Evolutionary conservation across 2,797 vertebrate species (phyloP), one percentile per base, ranked within the genome.

Genomic region (Mormyrops attenuatus): DNA sequence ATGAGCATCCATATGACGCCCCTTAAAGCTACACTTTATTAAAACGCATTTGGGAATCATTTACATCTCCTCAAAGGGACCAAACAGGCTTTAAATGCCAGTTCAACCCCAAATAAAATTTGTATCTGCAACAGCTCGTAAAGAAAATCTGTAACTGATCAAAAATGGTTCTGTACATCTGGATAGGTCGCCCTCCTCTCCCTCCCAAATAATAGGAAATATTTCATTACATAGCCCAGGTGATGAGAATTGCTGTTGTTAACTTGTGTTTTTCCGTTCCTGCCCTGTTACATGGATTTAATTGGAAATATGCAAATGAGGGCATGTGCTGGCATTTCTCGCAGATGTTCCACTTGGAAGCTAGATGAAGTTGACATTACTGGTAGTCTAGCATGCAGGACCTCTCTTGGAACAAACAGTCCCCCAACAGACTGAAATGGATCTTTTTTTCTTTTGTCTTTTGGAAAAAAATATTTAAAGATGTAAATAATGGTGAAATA

Each of bases 221-320:
- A 77, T 88, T 85, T 89, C 60, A 90, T 87, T 90, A 90, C 88
- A 52, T 26, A 30, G 90, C 55, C 38, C 88, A 85, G 90, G n/a
- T 90, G 90, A 90, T 52, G 44, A 73, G 82, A 90, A 88, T 73
- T 47, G 63, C 86, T 90, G 90, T 86, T 87, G 88, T 90, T 84
- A 88, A 84, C 85, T 90, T 63, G 60, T 73, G 66, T 89, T 90
- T 82, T 89, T 73, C 90, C 63, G 15, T 87, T 60, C 88, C 66
- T 87, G 60, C 88, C 84, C 88, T 87, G 90, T 69, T 77, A 89
- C 85, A 88, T 88, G 86, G 88, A 90, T 89, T 90, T 90, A 90
- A 90, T 89, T 90, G 90, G 66, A 90, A 89, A 90, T 90, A 89
- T 90, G 90, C 90, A 90, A 90, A 90, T 90, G 44, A 66, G 44